Percentiles rank a stretch among this genome's conserved stretches.
Evolutionary conservation across 92 coral and sea anemone genomes (phyloP).

Genomic region (Palythoa grandiflora): DNA sequence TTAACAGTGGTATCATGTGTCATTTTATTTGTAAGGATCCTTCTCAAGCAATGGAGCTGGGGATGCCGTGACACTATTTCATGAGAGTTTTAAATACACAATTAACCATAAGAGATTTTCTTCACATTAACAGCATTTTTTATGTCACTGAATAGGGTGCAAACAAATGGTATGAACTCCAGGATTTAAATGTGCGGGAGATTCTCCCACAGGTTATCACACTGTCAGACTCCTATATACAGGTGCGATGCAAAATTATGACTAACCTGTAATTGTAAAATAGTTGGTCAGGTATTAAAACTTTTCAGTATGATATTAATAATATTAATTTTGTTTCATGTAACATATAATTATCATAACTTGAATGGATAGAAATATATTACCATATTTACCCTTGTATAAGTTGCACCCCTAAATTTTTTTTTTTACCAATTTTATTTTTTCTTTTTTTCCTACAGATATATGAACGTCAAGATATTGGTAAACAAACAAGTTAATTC

Average conservation of each 20-base stretch:
- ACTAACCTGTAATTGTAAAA: no score
- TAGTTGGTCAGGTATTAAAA: no score
- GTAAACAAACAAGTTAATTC: conserved; percentile 28
- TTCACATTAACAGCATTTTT: not conserved
- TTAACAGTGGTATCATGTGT: no score
- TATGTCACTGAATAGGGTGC: conserved; percentile 77
- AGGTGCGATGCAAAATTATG: conserved; percentile 57
- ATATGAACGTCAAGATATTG: conserved; percentile 72
- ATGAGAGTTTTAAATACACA: not conserved
- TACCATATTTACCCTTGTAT: no score
- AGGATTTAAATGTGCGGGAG: conserved; percentile 96
- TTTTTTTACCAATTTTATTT: not conserved
- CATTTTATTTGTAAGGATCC: no score
- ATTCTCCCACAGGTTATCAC: conserved; percentile 97
- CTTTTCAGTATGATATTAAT: no score
- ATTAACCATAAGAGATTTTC: not conserved
- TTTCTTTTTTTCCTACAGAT: conserved; percentile 50
- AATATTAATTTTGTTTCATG: no score
- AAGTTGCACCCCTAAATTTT: no score
- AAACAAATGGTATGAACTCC: conserved; percentile 97
- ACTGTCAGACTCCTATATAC: conserved; percentile 96
- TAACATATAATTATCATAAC: no score
- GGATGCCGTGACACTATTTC: no score
- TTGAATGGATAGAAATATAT: no score
- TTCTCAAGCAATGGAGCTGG: no score